Conservation (phyloP, 2,113 vertebrate genomes). For the Anguilla japonica region DNA sequence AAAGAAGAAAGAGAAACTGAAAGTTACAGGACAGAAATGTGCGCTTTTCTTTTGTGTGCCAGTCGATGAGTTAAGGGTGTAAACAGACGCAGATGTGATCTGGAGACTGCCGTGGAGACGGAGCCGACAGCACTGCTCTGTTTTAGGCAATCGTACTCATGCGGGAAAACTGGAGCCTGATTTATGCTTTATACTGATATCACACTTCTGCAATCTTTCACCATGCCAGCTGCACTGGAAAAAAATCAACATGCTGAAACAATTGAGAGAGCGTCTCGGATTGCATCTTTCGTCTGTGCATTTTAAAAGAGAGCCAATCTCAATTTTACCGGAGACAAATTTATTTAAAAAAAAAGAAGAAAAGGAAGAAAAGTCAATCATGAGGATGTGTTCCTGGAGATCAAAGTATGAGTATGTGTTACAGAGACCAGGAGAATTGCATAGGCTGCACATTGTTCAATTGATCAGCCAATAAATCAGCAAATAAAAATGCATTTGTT, state of each 20-base stretch:
- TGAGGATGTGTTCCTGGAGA: neutral
- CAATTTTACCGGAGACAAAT: neutral
- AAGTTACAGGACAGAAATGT: neutral
- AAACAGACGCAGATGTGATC: neutral
- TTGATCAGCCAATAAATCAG: too few species aligned
- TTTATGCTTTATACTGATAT: neutral
- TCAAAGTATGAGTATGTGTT: neutral
- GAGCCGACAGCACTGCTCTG: neutral
- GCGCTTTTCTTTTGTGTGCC: neutral
- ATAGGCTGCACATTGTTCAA: neutral
- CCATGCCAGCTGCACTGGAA: neutral
- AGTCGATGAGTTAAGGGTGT: neutral
- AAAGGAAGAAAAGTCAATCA: neutral
- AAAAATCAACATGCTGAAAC: neutral
- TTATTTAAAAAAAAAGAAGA: neutral
- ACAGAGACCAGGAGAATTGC: neutral
- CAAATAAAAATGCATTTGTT: too few species aligned
- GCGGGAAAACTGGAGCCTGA: neutral
- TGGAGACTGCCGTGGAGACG: neutral
- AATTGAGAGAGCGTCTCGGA: conserved; percentile 5
- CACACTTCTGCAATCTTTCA: neutral
- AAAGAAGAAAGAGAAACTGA: neutral
- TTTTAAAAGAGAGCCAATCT: neutral
- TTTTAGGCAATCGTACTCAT: neutral
- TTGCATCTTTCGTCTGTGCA: neutral